These are phyloP conservation scores for Allacma fusca DNA, from an alignment of 2,888 invertebrate genomes.

Conservation along the genomic window DNA sequence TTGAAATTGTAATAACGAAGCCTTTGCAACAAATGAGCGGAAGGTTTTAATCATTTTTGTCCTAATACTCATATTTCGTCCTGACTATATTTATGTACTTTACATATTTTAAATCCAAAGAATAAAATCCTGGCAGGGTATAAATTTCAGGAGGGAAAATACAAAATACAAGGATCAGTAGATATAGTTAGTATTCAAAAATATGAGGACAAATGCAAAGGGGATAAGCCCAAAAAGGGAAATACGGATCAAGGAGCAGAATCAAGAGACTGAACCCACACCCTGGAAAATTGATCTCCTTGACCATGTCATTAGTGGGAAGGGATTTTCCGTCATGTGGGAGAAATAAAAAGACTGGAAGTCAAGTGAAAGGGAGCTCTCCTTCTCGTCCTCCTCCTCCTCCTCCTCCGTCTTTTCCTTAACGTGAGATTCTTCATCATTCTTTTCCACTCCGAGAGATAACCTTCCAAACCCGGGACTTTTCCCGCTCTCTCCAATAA, in stretches of 20 bases:
- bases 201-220: constrained; percentile 5
- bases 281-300: constrained; percentile 17
- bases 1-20: too few relatives aligned
- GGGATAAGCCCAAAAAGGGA: not conserved
- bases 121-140: too few relatives aligned
- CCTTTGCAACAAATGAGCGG: too few relatives aligned
- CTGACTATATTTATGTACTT: too few relatives aligned
- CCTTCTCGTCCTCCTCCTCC: not conserved
- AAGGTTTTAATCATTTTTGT: too few relatives aligned
- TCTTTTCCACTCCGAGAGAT: constrained; percentile 8
- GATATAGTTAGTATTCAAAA: not conserved
- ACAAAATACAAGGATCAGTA: too few relatives aligned
- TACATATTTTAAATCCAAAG: too few relatives aligned
- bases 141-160: too few relatives aligned
- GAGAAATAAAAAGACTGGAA: constrained; percentile 16
- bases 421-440: constrained; percentile 4
- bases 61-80: too few relatives aligned
- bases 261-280: not conserved
- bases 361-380: constrained; percentile 21
- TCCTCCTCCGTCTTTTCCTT: not conserved
- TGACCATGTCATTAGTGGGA: constrained; percentile 39
- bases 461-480: not conserved
- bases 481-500: not conserved
- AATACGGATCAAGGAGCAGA: constrained; percentile 10
- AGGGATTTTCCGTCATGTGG: constrained; percentile 17